Evolutionary conservation across 2,888 invertebrate species (phyloP), one percentile per base, ranked within the genome.

Genomic region (Callinectes sapidus): DNA sequence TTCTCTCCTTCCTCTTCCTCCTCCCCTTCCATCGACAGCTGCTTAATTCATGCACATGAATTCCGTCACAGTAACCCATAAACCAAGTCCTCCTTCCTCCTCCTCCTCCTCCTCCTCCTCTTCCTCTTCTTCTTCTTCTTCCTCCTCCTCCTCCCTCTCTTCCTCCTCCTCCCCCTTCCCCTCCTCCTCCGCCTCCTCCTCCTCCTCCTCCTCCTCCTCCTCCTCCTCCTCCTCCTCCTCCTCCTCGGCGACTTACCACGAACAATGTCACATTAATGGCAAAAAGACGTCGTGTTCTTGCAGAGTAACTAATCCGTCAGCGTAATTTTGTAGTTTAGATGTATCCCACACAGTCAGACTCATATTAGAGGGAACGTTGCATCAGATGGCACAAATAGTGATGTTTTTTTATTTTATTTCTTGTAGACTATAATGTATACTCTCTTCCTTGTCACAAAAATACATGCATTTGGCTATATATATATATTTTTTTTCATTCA

Each of bases 201-300:
- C n/a, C 18, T 35, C 23, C 42, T 35, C 32, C 32, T 48, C 87
- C 54, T 54, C 87, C 87, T 54, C 87, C 42, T 54, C 28, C 87
- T 54, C 87, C 42, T 87, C 54, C 42, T 87, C 54, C 54, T 87
- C 87, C 35, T 54, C 87, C n/a, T 54, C 87, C 48, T 81, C 81
- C 35, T 81, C 35, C 35, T 54, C 54, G 39, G 39, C 5, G 39
- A 39, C 39, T 39, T 39, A 3, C 39, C 39, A 5, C 39, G 2
- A 5, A 39, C 39, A n/a, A n/a, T n/a, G n/a, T n/a, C 39, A 39
- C 39, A 39, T 2, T 39, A 39, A 39, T 39, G 39, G n/a, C n/a
- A n/a, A n/a, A n/a, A n/a, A n/a, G n/a, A n/a, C 5, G 5, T 39
- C 5, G 39, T 3, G 39, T 39, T 39, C 39, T 39, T 39, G 2